Percentiles rank a stretch among this genome's conserved stretches.
Evolutionary conservation across 2,888 invertebrate genomes (phyloP).

Genomic region (Eurytoma adleriae): DNA sequence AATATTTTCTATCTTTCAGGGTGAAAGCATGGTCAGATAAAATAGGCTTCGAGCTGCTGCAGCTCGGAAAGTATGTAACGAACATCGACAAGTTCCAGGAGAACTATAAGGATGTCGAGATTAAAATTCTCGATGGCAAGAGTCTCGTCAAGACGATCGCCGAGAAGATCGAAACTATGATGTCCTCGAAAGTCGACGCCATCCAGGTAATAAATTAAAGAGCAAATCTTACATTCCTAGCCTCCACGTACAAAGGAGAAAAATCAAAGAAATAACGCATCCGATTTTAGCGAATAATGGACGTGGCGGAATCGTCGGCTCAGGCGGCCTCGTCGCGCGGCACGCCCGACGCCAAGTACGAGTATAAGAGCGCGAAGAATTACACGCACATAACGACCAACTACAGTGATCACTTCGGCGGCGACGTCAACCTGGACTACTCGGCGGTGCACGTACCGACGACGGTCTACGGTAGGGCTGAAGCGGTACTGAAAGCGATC

Average conservation of each 20-base stretch:
- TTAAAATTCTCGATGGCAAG: constrained; percentile 86
- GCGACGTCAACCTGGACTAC: constrained; percentile 82
- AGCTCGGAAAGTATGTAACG: constrained; percentile 88
- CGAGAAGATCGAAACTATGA: constrained; percentile 90
- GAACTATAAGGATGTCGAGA: constrained; percentile 88
- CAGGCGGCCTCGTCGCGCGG: constrained; percentile 75
- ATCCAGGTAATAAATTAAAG: constrained; percentile 80
- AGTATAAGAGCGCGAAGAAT: constrained; percentile 72
- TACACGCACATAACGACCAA: constrained; percentile 81
- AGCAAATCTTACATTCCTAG: not conserved
- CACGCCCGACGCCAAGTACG: constrained; percentile 57
- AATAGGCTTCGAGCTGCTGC: constrained; percentile 87
- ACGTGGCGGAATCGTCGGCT: constrained; percentile 90
- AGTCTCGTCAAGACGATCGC: constrained; percentile 89
- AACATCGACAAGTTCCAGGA: constrained; percentile 87
- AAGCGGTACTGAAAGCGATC: constrained; percentile 92
- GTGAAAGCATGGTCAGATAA: constrained; percentile 90
- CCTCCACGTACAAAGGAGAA: no score
- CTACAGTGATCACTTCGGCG: constrained; percentile 86
- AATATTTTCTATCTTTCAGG: constrained; percentile 73
- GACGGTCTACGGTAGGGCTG: constrained; percentile 94
- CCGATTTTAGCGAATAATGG: constrained; percentile 86
- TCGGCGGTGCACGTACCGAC: constrained; percentile 97
- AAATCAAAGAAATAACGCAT: not conserved
- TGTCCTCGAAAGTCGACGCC: constrained; percentile 92